Base-by-base conservation (phyloP, 1,140 invertebrate genomes). In the Aphaenogaster rudis region DNA sequence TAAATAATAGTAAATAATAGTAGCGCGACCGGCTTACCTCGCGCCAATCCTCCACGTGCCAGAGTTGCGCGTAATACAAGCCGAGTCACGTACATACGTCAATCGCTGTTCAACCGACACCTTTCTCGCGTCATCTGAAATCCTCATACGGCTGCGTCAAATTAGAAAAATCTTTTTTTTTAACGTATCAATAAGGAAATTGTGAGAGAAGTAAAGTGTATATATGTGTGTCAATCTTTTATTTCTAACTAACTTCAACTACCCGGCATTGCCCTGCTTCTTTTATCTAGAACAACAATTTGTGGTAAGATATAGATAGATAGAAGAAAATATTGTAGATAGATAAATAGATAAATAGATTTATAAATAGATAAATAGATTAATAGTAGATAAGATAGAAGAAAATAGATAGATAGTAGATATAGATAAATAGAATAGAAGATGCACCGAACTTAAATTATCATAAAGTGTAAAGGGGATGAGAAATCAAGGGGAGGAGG, bases 1-100 rank as follows among this genome's bases (percentile, higher is more conserved):
- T 90, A 90, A 90, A 90, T 88, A 91, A 88, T 91, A 90, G 88
- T 90, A 86, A 91, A 90, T 91, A 88, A 90, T 90, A 81, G 88
- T 77, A 88, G 57, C 48, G 63, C 21, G 28, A 9, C 36, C 17
- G 39, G 13, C 7, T 86, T 79, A 88, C 79, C 76, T 86, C 88
- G 77, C 64, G 77, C 64, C 80, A 86, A 90, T 89, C 91, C 91
- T 42, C 86, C 91, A 90, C 88, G 88, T 88, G 88, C 86, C 81
- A 59, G 82, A 88, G 88, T 67, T 39, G 88, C 90, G 88, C 87
- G 88, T 91, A 71, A 79, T 87, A 69, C 76, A 63, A 80, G 67
- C 11, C 42, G 21, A 33, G 66, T 74, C 39, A 72, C 50, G 57
- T 88, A 81, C 88, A 82, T 88, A 78, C 88, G 81, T 88, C 84